A percentile compares a stretch with the other conserved stretches of the same genome.
Evolutionary conservation across 92 coral and sea anemone genomes (phyloP).

Genomic region (Porites rus): DNA sequence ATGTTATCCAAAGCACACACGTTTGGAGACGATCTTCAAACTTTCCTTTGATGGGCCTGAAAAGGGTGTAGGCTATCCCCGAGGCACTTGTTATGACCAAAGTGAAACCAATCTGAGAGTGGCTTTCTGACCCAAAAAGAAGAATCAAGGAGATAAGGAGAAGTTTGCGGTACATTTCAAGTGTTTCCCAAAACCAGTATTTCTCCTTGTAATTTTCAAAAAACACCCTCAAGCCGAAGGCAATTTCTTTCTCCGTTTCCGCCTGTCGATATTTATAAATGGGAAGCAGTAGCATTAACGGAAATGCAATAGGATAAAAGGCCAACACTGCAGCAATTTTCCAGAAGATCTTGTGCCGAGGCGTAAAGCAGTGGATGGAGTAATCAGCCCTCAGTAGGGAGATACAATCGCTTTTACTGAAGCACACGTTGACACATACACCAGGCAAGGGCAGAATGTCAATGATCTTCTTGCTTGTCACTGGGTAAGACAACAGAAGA

Average conservation of each 20-base stretch:
- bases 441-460: constrained; percentile 22
- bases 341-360: constrained; percentile 17
- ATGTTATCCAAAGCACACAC: constrained; percentile 6
- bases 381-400: constrained; percentile 23
- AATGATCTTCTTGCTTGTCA: constrained; percentile 27
- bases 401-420: constrained; percentile 1
- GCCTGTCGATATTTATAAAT: background rate
- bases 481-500: constrained; percentile 19
- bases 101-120: background rate
- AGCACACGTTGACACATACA: constrained; percentile 7
- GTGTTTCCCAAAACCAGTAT: constrained; percentile 13
- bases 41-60: constrained; percentile 5
- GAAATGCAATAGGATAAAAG: constrained; percentile 11
- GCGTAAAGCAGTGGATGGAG: constrained; percentile 22
- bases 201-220: background rate
- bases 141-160: background rate
- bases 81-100: constrained; percentile 5
- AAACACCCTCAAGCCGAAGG: constrained; percentile 11
- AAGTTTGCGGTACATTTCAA: constrained; percentile 12
- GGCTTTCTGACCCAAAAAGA: background rate
- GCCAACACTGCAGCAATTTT: constrained; percentile 14
- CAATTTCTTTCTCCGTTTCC: background rate
- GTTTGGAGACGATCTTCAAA: constrained; percentile 22
- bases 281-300: constrained; percentile 6
- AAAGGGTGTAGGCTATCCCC: background rate